These are phyloP conservation scores for Eidolon dupreanum DNA, from an alignment of 2,797 vertebrate species.

Conservation along the genomic window DNA sequence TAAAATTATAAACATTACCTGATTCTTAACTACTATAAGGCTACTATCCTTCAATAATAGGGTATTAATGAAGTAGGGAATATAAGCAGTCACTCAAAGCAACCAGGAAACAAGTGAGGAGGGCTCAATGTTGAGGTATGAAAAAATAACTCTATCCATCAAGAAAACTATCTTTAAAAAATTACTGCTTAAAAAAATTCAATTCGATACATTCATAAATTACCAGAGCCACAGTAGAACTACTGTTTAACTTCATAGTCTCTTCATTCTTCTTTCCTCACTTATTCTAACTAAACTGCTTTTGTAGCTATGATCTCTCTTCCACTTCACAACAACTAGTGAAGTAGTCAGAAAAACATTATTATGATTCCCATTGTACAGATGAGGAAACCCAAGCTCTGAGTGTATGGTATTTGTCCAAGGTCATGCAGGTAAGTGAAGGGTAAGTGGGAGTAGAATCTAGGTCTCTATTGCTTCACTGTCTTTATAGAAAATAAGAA, in stretches of 20 bases:
- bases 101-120: background rate
- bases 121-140: background rate
- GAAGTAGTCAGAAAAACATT: background rate
- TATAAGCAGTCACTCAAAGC: background rate
- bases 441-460: background rate
- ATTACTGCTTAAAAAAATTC: background rate
- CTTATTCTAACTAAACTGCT: background rate
- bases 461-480: background rate
- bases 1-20: background rate
- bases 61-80: background rate
- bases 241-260: background rate
- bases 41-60: background rate
- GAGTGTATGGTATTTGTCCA: background rate
- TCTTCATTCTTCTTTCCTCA: conserved; percentile 32
- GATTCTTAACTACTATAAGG: background rate
- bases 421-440: background rate
- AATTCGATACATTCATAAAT: background rate
- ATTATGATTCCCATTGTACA: background rate
- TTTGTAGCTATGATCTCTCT: background rate
- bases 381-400: background rate
- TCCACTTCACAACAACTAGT: background rate
- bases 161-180: background rate
- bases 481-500: conserved; percentile 26
- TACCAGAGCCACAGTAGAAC: background rate
- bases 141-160: background rate